Base-by-base conservation (phyloP, 1,140 invertebrate genomes). In the Meteorus sp. region DNA sequence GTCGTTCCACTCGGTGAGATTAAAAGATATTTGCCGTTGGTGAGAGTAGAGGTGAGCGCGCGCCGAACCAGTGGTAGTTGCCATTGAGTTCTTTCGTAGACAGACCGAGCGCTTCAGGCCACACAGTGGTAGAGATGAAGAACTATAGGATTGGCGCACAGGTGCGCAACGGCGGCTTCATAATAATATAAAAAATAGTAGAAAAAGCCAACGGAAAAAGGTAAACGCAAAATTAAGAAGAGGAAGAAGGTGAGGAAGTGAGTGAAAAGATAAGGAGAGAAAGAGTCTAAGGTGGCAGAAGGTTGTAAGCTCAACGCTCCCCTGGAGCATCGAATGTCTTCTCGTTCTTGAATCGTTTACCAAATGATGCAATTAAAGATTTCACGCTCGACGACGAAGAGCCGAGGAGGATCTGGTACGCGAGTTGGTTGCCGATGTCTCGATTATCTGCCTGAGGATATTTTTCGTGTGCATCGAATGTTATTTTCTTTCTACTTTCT, bases 301-400 rank as follows among this genome's bases (percentile, higher is more conserved):
- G n/a, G n/a, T n/a, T n/a, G n/a, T 22, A 20, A 17, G 11, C 29
- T 35, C 35, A 15, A n/a, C 47, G 25, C n/a, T 52, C 50, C 33
- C 45, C 27, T 48, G 20, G 9, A 20, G 48, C 8, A 39, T n/a
- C 37, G 9, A 39, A 9, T 9, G 9, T 9, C 37, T 39, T n/a
- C 8, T 39, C 48, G 29, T 33, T 29, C 48, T 35, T 51, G 19
- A 51, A 51, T 17, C 48, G 19, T 51, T 51, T 35, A 53, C 51
- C 33, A 53, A 31, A 53, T 35, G 48, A 51, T 53, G 33, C 35
- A 53, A 53, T 53, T 53, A 53, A 53, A 53, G 51, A 53, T 53
- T 53, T 53, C 51, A 53, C 51, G 51, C 51, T 52, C n/a, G 2
- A 37, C 50, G 50, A 52, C 27, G 29, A 35, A 13, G 27, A 3